Evolutionary conservation across 2,113 vertebrate species (phyloP), one percentile per base, ranked within the genome.

Genomic region (Argyrosomus japonicus): DNA sequence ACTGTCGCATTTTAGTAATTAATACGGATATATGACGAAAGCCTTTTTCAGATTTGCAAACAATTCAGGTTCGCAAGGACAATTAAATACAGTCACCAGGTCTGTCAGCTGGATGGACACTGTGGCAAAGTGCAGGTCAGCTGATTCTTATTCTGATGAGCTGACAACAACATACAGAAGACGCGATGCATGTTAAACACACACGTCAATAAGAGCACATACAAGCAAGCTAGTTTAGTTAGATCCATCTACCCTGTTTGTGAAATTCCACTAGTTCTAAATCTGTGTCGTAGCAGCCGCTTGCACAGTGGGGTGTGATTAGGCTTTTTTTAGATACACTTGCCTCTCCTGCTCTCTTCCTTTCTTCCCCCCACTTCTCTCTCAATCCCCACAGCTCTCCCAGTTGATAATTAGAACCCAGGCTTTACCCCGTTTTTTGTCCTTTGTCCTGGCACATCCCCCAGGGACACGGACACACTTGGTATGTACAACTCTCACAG

Each of bases 371-470:
- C 36, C 36, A 40, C 36, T 53, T 60, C 81, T 68, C 62, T 62
- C 72, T 85, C 65, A 2, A 74, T 85, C 47, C 61, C 60, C 47
- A 23, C 58, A 77, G 79, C 80, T 86, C 81, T 68, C 45, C 13
- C 51, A 45, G 69, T 75, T 78, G 84, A 91, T 89, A 88, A 89
- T 75, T 85, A 84, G 77, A 84, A 74, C 76, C 64, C 80, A 78
- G 29, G 75, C 77, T 79, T 47, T 70, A 27, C 69, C 48, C 32
- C 1, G 19, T 36, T 78, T 75, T 70, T 61, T 75, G 64, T 86
- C 79, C 56, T 57, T 75, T 77, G 68, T 80, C 65, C 48, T 83
- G 4, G 25, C 61, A 83, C 76, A 67, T 57, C 73, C 58, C 70
- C 57, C 48, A 29, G 64, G 45, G 71, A 77, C 83, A 89, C 53